Conservation (phyloP, 2,113 vertebrate species). For the Todiramphus chloris region DNA sequence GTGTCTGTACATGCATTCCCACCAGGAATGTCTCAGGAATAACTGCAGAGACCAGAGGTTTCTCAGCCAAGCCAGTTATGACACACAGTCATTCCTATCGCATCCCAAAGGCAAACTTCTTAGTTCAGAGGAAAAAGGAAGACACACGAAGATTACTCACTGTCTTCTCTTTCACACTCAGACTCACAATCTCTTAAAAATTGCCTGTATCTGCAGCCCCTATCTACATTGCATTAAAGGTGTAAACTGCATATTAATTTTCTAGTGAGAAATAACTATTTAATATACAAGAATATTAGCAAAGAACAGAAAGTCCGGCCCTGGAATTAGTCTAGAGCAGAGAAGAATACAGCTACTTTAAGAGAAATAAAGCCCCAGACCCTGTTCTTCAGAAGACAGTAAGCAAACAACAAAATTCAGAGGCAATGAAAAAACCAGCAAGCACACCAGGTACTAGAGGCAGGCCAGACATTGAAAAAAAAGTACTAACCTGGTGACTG, state of each 20-base stretch:
- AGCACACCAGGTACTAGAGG: background rate
- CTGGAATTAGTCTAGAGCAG: background rate
- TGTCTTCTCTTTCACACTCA: background rate
- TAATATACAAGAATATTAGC: background rate
- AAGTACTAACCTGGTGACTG: background rate
- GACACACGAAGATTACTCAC: background rate
- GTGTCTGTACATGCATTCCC: background rate
- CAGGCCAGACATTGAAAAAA: background rate
- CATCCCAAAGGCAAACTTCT: background rate
- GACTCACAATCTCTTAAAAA: background rate
- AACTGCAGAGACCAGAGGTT: background rate
- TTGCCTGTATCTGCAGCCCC: background rate
- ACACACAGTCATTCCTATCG: background rate
- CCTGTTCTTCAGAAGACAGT: background rate
- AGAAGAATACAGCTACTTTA: background rate
- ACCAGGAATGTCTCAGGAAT: background rate
- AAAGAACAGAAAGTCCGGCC: background rate
- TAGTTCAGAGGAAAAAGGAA: background rate
- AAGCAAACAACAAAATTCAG: background rate
- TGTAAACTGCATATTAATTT: background rate
- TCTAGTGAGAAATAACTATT: background rate
- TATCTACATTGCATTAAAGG: background rate
- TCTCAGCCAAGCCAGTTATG: background rate
- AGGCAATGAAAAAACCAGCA: background rate
- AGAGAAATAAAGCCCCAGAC: background rate